Conservation (phyloP, 2,113 vertebrate genomes). For the Crypturellus undulatus region DNA sequence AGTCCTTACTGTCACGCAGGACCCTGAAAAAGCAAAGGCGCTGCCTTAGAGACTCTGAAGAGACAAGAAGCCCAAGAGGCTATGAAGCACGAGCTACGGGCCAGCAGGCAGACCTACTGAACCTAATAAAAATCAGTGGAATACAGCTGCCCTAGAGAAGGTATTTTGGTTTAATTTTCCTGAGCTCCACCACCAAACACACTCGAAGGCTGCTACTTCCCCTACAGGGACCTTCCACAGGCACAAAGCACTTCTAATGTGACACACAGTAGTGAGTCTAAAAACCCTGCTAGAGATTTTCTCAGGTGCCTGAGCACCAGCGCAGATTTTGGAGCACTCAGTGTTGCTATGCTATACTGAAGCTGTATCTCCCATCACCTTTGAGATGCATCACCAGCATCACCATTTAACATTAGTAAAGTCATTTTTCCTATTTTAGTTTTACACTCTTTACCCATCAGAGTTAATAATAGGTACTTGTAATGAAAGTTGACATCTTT, state of each 20-base stretch:
- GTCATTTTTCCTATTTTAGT: background rate
- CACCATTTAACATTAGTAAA: background rate
- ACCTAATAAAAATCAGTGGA: background rate
- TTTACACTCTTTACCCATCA: background rate
- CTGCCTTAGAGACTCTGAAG: background rate
- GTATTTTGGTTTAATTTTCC: background rate
- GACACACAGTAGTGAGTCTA: rapidly evolving
- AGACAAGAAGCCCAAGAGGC: background rate
- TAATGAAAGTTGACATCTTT: background rate
- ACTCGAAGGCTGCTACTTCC: no score
- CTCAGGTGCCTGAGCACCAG: background rate
- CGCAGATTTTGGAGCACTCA: background rate
- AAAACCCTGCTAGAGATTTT: rapidly evolving
- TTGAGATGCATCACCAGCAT: background rate
- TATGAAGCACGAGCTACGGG: background rate
- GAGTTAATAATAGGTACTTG: background rate
- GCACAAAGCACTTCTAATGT: no score
- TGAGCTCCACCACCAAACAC: background rate
- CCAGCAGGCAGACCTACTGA: rapidly evolving
- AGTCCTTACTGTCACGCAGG: background rate
- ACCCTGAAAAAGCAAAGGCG: background rate
- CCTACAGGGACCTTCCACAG: no score
- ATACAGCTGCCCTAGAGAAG: background rate
- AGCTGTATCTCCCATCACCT: background rate
- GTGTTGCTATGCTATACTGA: background rate